A percentile compares a stretch with the other conserved stretches of the same genome.
These are phyloP conservation scores for Zapus hudsonius DNA, from an alignment of 2,113 vertebrate genomes.

Conservation along the genomic window DNA sequence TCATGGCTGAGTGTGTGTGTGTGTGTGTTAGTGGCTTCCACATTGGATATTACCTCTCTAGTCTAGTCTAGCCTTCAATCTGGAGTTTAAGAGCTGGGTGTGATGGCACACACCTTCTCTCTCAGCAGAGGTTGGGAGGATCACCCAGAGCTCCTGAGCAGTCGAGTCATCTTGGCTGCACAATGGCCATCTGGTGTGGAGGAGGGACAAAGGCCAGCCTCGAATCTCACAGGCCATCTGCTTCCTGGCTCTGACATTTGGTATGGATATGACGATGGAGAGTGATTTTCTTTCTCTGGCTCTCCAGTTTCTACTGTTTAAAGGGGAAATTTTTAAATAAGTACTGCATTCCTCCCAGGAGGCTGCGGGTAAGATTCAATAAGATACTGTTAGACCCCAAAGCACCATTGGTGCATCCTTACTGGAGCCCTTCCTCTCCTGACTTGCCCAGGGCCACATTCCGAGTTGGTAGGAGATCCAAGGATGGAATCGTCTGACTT, in stretches of 20 bases:
- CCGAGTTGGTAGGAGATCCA: constrained; percentile 58
- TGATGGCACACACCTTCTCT: too few relatives aligned
- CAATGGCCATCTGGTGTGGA: neutral
- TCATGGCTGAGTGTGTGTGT: too few relatives aligned
- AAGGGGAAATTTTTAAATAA: constrained; percentile 34
- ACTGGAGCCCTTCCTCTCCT: constrained; percentile 51
- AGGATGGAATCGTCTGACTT: constrained; percentile 54
- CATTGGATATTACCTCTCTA: too few relatives aligned
- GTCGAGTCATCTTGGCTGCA: neutral
- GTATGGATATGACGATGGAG: neutral
- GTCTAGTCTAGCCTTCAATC: too few relatives aligned
- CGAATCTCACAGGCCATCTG: neutral
- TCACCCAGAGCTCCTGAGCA: too few relatives aligned
- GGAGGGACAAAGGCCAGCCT: neutral
- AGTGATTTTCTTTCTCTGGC: constrained; percentile 41
- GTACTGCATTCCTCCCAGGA: constrained; percentile 34
- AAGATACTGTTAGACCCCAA: constrained; percentile 49
- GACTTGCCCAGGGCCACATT: constrained; percentile 66
- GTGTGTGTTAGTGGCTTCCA: too few relatives aligned
- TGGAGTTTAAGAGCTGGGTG: too few relatives aligned
- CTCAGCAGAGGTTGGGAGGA: too few relatives aligned
- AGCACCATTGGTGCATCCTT: constrained; percentile 52
- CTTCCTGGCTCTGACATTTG: constrained; percentile 23
- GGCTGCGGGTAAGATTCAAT: constrained; percentile 22
- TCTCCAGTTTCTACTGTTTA: constrained; percentile 30